Base-by-base conservation (phyloP, 2,113 vertebrate genomes). In the Piprites chloris region DNA sequence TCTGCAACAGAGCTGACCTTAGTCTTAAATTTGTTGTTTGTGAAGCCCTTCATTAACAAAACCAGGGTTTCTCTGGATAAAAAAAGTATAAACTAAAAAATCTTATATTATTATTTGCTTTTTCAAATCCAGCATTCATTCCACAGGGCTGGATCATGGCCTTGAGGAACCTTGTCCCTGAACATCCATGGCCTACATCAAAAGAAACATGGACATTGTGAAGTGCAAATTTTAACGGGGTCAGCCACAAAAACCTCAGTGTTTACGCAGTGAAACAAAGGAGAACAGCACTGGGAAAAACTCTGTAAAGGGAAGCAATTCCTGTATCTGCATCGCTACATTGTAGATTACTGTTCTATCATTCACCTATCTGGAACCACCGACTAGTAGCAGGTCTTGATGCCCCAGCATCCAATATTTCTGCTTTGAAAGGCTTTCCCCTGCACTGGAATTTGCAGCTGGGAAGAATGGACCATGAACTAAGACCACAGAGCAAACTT, bases 401-500 rank as follows among this genome's bases (percentile, higher is more conserved):
- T 42, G 68, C 18, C 26, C 35, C 74, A 65, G 49, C n/a, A 84
- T 68, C 23, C 52, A 12, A 0, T 63, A 89, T 63, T 74, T 81
- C 74, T 68, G 13, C 30, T 93, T 56, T 32, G 53, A 76, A 19
- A 28, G 23, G 44, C 12, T 91, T 91, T 95, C 86, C 47, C 52
- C 55, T 90, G 30, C 7, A 21, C 67, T 86, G 91, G 82, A 94
- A 93, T 90, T 84, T 92, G 86, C 62, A 90, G 42, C 52, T 95
- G 79, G 68, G 49, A 83, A 77, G 41, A 69, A 89, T 1, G 39
- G 69, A 69, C 68, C 52, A 76, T 1, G 19, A 56, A 69, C 77
- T 53, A 46, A 75, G 50, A 44, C 68, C 90, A 81, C 76, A 71
- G 0, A 1, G 58, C 9, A 2, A 88, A 73, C 44, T 80, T 72